These are phyloP conservation scores for Tachystola acroxantha DNA, from an alignment of 2,888 invertebrate species.

Conservation along the genomic window DNA sequence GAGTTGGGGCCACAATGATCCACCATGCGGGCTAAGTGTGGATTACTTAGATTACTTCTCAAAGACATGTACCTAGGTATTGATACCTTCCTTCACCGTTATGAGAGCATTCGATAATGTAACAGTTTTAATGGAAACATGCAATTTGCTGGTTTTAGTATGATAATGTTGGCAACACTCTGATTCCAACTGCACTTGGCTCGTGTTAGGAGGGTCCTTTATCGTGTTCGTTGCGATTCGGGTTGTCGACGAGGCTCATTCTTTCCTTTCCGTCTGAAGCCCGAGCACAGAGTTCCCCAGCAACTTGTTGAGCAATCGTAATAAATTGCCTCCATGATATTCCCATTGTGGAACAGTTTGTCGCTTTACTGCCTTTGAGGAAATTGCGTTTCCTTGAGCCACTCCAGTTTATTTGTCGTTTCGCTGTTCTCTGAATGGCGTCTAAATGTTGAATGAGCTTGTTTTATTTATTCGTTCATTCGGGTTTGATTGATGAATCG, in stretches of 20 bases:
- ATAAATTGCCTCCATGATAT: conserved; percentile 76
- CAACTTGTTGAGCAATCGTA: conserved; percentile 78
- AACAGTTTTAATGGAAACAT: too few relatives aligned
- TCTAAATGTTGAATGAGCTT: conserved; percentile 9
- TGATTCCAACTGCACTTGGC: conserved; percentile 35
- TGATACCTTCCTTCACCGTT: too few relatives aligned
- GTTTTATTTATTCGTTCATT: conserved; percentile 8
- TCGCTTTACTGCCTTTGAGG: conserved; percentile 72
- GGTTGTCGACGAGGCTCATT: conserved; percentile 48
- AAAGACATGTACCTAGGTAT: too few relatives aligned
- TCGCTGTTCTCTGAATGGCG: conserved; percentile 18
- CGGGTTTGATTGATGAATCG: neutral
- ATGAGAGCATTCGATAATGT: too few relatives aligned
- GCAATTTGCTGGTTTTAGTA: too few relatives aligned
- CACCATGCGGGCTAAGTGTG: too few relatives aligned
- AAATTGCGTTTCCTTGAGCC: conserved; percentile 70
- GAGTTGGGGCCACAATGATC: too few relatives aligned
- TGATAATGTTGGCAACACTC: too few relatives aligned
- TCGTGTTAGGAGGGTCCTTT: conserved; percentile 46
- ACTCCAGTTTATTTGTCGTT: conserved; percentile 62
- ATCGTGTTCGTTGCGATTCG: conserved; percentile 35
- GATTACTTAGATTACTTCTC: too few relatives aligned
- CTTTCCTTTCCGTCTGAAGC: conserved; percentile 58
- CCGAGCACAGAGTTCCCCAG: conserved; percentile 49
- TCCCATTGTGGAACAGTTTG: conserved; percentile 75